phyloP scores from a whole-genome alignment of 2,888 invertebrate genomes.

The Amiota mariae region DNA sequence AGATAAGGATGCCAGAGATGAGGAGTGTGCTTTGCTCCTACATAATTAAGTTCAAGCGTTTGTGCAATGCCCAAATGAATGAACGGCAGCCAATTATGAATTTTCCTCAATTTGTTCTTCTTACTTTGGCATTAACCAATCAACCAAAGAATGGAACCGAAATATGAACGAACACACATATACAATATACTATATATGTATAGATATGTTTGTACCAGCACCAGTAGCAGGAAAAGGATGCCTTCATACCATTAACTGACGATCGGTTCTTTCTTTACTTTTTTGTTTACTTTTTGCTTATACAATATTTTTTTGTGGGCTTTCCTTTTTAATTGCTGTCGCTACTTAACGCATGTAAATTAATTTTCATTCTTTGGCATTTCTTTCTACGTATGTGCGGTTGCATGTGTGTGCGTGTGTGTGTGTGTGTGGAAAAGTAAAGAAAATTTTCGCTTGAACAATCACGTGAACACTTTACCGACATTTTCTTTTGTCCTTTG shows the following conservation, averaged over 20 bases:
- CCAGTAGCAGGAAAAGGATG: background rate
- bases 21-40: conserved; percentile 49
- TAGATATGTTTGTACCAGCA: background rate
- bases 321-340: conserved; percentile 57
- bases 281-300: conserved; percentile 26
- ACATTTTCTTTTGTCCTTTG: no score
- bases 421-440: no score
- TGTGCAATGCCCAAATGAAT: conserved; percentile 23
- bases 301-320: background rate
- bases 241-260: conserved; percentile 28
- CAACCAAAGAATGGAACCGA: background rate
- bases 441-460: no score
- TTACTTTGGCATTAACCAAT: conserved; percentile 23
- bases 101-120: conserved; percentile 42
- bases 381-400: no score
- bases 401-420: no score
- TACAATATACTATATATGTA: no score
- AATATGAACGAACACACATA: background rate
- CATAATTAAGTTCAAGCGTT: conserved; percentile 67
- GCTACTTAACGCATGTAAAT: conserved; percentile 68
- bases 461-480: no score
- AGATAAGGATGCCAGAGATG: background rate
- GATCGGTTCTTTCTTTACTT: background rate
- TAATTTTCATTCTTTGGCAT: conserved; percentile 45
- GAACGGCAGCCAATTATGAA: conserved; percentile 64